Conservation (phyloP, 1,140 invertebrate species). For the Ectropis grisescens region DNA sequence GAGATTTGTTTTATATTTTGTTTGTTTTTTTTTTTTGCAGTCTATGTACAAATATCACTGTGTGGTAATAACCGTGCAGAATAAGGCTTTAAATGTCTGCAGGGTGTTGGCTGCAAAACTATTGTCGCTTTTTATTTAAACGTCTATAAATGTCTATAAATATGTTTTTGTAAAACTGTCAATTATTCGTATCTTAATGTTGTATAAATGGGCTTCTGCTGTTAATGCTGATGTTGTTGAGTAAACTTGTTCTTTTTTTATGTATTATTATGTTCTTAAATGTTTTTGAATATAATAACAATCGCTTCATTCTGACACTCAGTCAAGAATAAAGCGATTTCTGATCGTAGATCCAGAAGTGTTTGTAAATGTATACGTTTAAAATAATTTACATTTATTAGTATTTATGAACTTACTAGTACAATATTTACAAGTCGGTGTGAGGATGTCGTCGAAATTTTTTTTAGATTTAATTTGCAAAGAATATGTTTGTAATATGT, state of each 20-base stretch:
- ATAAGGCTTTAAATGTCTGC: slow-evolving; percentile 61
- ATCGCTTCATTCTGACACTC: slow-evolving; percentile 7
- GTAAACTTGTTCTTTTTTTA: slow-evolving; percentile 5
- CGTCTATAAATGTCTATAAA: slow-evolving; percentile 16
- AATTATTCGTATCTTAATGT: slow-evolving; percentile 23
- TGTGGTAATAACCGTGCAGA: slow-evolving; percentile 36
- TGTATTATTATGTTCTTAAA: slow-evolving; percentile 4
- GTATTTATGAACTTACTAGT: too few species aligned
- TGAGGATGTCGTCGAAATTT: slow-evolving; percentile 25
- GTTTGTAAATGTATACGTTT: slow-evolving; percentile 36
- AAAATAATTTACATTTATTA: too few species aligned
- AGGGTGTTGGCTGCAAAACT: slow-evolving; percentile 62
- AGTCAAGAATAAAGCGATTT: slow-evolving; percentile 28
- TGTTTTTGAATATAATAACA: neutral
- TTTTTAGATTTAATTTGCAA: too few species aligned
- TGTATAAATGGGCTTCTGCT: slow-evolving; percentile 36
- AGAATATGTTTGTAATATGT: too few species aligned
- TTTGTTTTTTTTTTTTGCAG: neutral
- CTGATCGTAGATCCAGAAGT: slow-evolving; percentile 56
- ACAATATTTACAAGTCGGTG: too few species aligned
- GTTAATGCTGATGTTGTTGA: slow-evolving; percentile 25
- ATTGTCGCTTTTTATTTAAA: slow-evolving; percentile 2
- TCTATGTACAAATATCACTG: slow-evolving; percentile 24
- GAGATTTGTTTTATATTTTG: neutral
- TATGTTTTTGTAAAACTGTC: slow-evolving; percentile 13